Conservation (phyloP, 2,113 vertebrate genomes). For the Toxotes chatareus region DNA sequence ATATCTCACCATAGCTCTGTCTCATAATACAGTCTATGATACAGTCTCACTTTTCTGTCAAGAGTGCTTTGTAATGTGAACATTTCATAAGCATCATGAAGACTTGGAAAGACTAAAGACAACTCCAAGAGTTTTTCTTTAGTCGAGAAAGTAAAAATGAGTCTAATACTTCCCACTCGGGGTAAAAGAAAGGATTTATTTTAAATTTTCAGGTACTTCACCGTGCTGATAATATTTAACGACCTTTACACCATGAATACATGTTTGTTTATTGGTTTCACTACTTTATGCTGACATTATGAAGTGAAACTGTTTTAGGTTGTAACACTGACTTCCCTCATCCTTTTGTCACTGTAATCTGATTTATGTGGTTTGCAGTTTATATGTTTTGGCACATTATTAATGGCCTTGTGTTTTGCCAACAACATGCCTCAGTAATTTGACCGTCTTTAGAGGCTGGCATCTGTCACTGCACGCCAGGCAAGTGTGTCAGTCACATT, state of each 20-base stretch:
- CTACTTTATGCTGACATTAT: neutral
- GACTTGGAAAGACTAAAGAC: neutral
- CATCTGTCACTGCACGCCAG: slow-evolving; percentile 59
- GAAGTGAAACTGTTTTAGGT: slow-evolving; percentile 17
- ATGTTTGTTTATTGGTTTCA: neutral
- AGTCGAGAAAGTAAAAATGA: neutral
- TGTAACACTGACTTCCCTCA: neutral
- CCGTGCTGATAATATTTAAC: neutral
- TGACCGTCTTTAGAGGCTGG: slow-evolving; percentile 57
- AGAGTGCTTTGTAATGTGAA: slow-evolving; percentile 45
- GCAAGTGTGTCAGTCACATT: slow-evolving; percentile 62
- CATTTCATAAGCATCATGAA: neutral
- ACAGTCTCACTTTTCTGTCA: neutral
- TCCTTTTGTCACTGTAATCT: slow-evolving; percentile 28
- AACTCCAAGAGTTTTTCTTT: slow-evolving; percentile 5
- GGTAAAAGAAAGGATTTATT: neutral
- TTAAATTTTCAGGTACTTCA: neutral
- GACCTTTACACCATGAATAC: neutral
- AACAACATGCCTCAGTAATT: slow-evolving; percentile 63
- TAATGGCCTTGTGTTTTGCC: slow-evolving; percentile 66
- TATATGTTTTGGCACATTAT: slow-evolving; percentile 52
- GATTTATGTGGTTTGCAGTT: slow-evolving; percentile 40
- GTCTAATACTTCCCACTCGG: neutral
- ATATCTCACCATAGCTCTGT: slow-evolving; percentile 31
- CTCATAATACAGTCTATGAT: neutral